phyloP scores from a whole-genome alignment of 2,797 vertebrate genomes.

The Gymnoscopelus braueri region DNA sequence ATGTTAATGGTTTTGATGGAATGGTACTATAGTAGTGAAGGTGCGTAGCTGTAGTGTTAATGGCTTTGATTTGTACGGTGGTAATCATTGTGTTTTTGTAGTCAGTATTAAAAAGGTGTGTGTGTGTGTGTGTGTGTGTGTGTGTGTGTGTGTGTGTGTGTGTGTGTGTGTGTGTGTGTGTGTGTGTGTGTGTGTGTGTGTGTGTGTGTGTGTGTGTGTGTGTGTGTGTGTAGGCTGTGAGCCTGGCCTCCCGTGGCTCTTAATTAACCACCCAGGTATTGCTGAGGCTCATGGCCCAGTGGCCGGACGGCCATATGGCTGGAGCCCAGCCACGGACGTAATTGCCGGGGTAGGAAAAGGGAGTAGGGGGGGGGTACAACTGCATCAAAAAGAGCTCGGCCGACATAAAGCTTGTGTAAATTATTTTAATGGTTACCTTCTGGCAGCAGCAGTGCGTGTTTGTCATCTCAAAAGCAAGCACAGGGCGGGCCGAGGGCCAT shows the following conservation, averaged over 20 bases:
- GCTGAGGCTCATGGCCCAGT: conserved; percentile 88
- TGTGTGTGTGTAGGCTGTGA: conserved; percentile 87
- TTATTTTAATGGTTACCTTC: conserved; percentile 98
- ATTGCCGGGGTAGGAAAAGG: conserved; percentile 86
- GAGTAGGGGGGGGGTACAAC: conserved; percentile 47
- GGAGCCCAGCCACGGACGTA: conserved; percentile 89
- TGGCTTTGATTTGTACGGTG: too few species aligned
- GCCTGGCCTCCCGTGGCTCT: conserved; percentile 94
- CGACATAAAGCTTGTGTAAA: conserved; percentile 93
- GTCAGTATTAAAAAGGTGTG: too few species aligned
- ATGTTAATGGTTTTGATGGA: too few species aligned
- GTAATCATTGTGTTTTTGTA: too few species aligned
- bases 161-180: conserved; percentile 16
- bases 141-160: conserved; percentile 26
- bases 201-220: conserved; percentile 25
- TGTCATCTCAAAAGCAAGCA: conserved; percentile 84
- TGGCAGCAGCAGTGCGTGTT: conserved; percentile 86
- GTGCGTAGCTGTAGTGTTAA: too few species aligned
- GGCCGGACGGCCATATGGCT: conserved; percentile 95
- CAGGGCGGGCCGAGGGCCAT: conserved; percentile 59
- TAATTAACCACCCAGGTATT: conserved; percentile 99
- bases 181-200: conserved; percentile 25
- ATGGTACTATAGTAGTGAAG: too few species aligned
- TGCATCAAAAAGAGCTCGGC: conserved; percentile 89
- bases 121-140: conserved; percentile 8